Evolutionary conservation across 2,797 vertebrate species (phyloP), one percentile per base, ranked within the genome.

Genomic region (Clarias fuscus): DNA sequence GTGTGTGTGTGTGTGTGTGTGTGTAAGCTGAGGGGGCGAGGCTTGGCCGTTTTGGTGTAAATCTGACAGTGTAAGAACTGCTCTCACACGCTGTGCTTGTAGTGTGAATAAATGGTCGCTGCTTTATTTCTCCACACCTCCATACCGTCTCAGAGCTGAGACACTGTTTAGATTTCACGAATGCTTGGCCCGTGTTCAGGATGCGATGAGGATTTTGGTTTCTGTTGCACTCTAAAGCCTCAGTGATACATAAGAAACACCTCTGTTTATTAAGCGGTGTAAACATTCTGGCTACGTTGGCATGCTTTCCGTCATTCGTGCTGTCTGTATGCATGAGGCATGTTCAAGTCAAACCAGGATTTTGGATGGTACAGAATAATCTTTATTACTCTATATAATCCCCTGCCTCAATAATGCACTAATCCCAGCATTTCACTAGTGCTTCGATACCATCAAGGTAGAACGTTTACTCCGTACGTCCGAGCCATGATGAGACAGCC

Each of bases 151-250:
- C 48, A 22, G 84, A 62, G 61, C 62, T 33, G 61, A 53, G 8
- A 37, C 83, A 65, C 40, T 37, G 37, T 77, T 84, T 56, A 33
- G 40, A 33, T 67, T 53, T 84, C 20, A 84, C 56, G 24, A 53
- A 77, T 77, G 61, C n/a, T 22, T 71, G 76, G 14, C 64, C 30
- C 5, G 56, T 33, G 53, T 77, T 77, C 48, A 58, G 56, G 56
- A 58, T 33, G 75, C 59, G 56, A 58, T 5, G 10, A 30, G 64
- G 76, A 79, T 56, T 85, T 85, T 30, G 27, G 40, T 67, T 68
- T 61, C 84, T 85, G 83, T 84, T 30, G 70, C 58, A 48, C 59
- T 73, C 30, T 48, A 33, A 84, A 48, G 33, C 70, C 20, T 73
- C 7, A 75, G 22, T 37, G 56, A 73, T 48, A 48, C 71, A 43